A percentile compares a stretch with the other conserved stretches of the same genome.
Evolutionary conservation across 2,888 invertebrate genomes (phyloP).

Genomic region (Spodoptera exigua): DNA sequence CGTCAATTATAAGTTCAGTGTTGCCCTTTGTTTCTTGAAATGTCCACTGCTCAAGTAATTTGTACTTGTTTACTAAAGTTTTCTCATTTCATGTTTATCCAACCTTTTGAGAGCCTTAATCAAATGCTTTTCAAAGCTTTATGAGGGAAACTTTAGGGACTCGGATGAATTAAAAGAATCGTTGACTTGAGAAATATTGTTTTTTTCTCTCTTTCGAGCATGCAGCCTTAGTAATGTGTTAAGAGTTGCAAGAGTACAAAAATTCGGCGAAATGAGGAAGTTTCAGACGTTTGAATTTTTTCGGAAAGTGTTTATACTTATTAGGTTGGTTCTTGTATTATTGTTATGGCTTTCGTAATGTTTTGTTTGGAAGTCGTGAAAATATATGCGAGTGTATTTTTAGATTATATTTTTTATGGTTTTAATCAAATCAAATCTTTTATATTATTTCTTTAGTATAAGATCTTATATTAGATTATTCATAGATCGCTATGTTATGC

Average conservation of each 20-base stretch:
- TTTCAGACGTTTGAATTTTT: not conserved
- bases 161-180: constrained; percentile 63
- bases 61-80: constrained; percentile 68
- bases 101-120: constrained; percentile 68
- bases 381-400: too few relatives aligned
- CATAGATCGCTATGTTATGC: too few relatives aligned
- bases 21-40: constrained; percentile 62
- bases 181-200: constrained; percentile 47
- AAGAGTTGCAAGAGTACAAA: constrained; percentile 25
- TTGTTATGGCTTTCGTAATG: too few relatives aligned
- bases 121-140: constrained; percentile 71
- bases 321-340: too few relatives aligned
- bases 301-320: too few relatives aligned
- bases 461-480: too few relatives aligned
- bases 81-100: constrained; percentile 72
- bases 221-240: constrained; percentile 25
- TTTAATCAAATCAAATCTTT: too few relatives aligned
- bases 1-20: constrained; percentile 63
- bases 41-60: constrained; percentile 67
- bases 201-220: constrained; percentile 33
- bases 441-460: too few relatives aligned
- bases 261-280: constrained; percentile 7
- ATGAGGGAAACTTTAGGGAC: constrained; percentile 66
- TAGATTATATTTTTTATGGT: too few relatives aligned
- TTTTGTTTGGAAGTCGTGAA: too few relatives aligned